Conservation (phyloP, 2,113 vertebrate species). For the Cyprinus carpio region DNA sequence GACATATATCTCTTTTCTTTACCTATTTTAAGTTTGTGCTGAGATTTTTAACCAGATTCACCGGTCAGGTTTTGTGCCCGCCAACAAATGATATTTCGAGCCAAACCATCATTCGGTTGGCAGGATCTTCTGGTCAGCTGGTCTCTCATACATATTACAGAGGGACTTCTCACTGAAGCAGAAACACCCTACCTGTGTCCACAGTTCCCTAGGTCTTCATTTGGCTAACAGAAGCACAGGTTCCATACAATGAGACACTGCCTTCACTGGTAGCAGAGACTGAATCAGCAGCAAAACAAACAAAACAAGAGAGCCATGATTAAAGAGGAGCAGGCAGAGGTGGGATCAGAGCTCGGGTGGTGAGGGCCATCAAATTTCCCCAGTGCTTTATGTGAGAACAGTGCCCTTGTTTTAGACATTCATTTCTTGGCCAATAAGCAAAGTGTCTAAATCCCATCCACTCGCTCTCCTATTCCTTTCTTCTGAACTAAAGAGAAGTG, state of each 20-base stretch:
- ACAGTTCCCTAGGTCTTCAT: neutral
- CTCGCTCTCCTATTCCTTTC: neutral
- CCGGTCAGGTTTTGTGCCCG: neutral
- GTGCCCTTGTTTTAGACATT: neutral
- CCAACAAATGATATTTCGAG: slow-evolving; percentile 6
- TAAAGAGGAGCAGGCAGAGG: neutral
- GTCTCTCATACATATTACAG: slow-evolving; percentile 2
- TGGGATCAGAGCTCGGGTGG: neutral
- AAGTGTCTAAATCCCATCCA: neutral
- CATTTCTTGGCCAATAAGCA: slow-evolving; percentile 1
- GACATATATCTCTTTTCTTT: slow-evolving; percentile 7
- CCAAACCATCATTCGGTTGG: slow-evolving; percentile 17
- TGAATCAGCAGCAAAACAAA: slow-evolving; percentile 8
- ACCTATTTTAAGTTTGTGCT: neutral
- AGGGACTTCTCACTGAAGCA: slow-evolving; percentile 11
- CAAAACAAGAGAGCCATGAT: neutral
- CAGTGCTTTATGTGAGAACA: slow-evolving; percentile 5
- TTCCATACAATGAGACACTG: no score
- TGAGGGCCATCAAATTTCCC: neutral
- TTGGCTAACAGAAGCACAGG: slow-evolving; percentile 1
- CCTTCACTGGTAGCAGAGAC: neutral
- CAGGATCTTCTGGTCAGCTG: slow-evolving; percentile 40
- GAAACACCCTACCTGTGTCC: neutral
- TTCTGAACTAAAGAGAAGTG: slow-evolving; percentile 12
- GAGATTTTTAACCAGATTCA: neutral